These are phyloP conservation scores for Planococcus citri DNA, from an alignment of 1,140 invertebrate species.

Conservation along the genomic window DNA sequence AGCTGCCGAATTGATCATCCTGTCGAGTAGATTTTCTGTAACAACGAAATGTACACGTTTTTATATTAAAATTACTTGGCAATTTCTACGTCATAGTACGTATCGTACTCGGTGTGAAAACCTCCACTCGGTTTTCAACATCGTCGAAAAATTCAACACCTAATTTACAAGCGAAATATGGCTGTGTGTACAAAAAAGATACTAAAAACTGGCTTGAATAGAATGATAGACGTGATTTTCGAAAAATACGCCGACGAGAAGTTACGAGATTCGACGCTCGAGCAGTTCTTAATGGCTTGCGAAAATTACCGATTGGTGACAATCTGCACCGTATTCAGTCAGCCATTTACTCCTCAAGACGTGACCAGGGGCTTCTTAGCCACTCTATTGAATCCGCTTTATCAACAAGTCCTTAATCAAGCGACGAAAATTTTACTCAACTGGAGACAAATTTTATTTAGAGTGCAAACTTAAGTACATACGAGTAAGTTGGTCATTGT, in stretches of 20 bases:
- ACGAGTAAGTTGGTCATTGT: too few relatives aligned
- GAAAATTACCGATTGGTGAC: neutral
- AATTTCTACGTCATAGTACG: too few relatives aligned
- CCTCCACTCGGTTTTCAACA: too few relatives aligned
- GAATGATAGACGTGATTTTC: neutral
- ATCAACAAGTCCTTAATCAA: neutral
- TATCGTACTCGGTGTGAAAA: too few relatives aligned
- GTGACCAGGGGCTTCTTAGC: neutral
- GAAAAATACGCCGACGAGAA: neutral
- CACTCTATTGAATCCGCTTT: neutral
- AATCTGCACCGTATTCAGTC: neutral
- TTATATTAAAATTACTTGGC: too few relatives aligned
- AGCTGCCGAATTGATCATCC: conserved; percentile 50
- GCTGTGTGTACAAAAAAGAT: neutral
- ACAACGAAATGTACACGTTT: conserved; percentile 26
- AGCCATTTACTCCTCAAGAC: neutral
- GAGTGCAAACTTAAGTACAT: too few relatives aligned
- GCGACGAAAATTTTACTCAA: neutral
- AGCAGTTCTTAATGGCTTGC: neutral
- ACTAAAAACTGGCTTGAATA: neutral
- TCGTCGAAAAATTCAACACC: too few relatives aligned
- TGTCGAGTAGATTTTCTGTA: conserved; percentile 49
- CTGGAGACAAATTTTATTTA: neutral
- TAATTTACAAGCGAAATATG: neutral
- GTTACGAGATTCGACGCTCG: neutral